phyloP scores from a whole-genome alignment of 2,113 vertebrate genomes.

The Xiphorhynchus elegans region DNA sequence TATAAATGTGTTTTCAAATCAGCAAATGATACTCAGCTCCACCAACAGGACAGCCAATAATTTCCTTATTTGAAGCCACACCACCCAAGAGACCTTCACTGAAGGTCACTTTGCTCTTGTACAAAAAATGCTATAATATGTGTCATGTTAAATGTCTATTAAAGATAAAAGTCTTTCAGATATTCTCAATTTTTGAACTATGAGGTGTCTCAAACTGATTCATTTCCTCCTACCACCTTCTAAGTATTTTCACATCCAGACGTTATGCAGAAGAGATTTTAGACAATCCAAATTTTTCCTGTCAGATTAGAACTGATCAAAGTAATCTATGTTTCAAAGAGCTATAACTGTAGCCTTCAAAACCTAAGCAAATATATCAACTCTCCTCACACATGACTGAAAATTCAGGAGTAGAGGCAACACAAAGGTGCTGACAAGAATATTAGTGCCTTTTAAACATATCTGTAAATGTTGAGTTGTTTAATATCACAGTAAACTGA shows the following conservation, averaged over 20 bases:
- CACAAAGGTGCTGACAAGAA: background rate
- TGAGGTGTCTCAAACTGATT: background rate
- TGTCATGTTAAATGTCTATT: background rate
- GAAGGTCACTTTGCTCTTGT: background rate
- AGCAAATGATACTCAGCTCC: background rate
- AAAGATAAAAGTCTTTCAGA: background rate
- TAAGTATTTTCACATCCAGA: background rate
- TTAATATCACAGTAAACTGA: background rate
- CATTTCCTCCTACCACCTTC: background rate
- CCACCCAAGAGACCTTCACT: background rate
- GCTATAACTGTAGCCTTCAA: background rate
- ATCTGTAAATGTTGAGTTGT: background rate
- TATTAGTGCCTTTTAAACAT: background rate
- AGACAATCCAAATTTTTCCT: background rate
- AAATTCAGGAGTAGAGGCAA: background rate
- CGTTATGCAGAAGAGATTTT: background rate
- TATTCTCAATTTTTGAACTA: background rate
- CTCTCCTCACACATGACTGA: background rate
- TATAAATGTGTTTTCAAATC: background rate
- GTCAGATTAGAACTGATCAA: background rate
- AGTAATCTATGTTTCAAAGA: background rate
- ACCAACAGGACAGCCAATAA: background rate
- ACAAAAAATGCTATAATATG: background rate
- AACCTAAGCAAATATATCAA: background rate
- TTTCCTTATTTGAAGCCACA: background rate